Percentiles rank a stretch among this genome's conserved stretches.
phyloP scores from a whole-genome alignment of 2,888 invertebrate genomes.

The Sphecodes monilicornis region DNA sequence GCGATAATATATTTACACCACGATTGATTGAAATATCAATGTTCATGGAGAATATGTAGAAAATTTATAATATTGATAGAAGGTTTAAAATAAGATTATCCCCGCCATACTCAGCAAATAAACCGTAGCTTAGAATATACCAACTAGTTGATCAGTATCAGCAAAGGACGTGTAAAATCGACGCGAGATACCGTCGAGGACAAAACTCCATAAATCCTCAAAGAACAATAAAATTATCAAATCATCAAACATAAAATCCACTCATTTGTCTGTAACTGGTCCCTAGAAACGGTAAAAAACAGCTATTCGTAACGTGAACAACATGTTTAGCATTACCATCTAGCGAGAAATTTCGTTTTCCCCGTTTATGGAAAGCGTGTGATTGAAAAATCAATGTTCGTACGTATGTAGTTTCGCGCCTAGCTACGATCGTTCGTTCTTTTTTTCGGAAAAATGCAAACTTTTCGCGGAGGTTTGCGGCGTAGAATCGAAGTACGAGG shows the following conservation, averaged over 20 bases:
- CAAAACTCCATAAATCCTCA: not conserved
- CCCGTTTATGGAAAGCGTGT: not conserved
- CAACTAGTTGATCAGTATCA: not conserved
- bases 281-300: not conserved
- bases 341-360: not conserved
- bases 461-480: not conserved
- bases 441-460: not conserved
- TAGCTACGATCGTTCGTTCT: not conserved
- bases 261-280: not conserved
- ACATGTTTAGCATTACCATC: not conserved
- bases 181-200: too few species aligned
- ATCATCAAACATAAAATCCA: not conserved
- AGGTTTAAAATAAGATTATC: not conserved
- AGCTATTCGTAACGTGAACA: not conserved
- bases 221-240: not conserved
- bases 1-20: too few species aligned
- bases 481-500: slow-evolving; percentile 36
- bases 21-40: too few species aligned
- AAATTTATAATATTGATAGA: not conserved
- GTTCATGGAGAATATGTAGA: too few species aligned
- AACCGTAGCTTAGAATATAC: not conserved
- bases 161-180: not conserved
- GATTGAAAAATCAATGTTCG: slow-evolving; percentile 14
- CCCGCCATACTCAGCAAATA: not conserved
- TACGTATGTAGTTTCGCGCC: not conserved